Evolutionary conservation across 2,113 vertebrate species (phyloP), one percentile per base, ranked within the genome.

Genomic region (Microtus ochrogaster): DNA sequence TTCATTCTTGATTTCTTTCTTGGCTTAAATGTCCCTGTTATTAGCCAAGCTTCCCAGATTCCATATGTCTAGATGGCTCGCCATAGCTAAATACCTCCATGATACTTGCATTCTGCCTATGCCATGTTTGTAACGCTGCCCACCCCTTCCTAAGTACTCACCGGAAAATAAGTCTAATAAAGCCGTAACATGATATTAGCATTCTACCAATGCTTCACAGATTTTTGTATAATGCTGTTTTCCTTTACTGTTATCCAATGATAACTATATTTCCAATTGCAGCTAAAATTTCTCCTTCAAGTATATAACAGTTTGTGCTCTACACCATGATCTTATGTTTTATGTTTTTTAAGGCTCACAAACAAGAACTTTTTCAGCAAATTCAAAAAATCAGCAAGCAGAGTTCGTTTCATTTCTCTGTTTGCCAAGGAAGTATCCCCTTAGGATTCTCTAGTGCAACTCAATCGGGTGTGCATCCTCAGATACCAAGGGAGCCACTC

Each of bases 1-100:
- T 79, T 65, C 21, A 61, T 36, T 81, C 24, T 86, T 94, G 61
- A 82, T 12, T 58, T 96, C 39, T 12, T 58, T 96, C 39, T 85
- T 52, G 66, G 36, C 14, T 87, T 90, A 36, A 39, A 61, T n/a
- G 26, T 6, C n/a, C 52, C 14, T 82, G 73, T 19, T 65, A 44
- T 7, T 68, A 12, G 10, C 8, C 68, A 96, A 89, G 49, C 21
- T 72, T 86, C 52, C 73, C 66, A 74, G 47, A 85, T 4, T 86
- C 17, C 13, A 63, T 52, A 78, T 47, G 17, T 81, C 73, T 92
- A 65, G 14, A 47, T 30, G n/a, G 28, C 21, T 17, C 89, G 6
- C 21, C 33, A 44, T 39, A n/a, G 58, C 66, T 68, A 77, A 88
- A 70, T 39, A 77, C 10, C 68, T n/a, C 66, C 22, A 63, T 5